phyloP scores from a whole-genome alignment of 2,888 invertebrate genomes.

The Phyto melanocephala region DNA sequence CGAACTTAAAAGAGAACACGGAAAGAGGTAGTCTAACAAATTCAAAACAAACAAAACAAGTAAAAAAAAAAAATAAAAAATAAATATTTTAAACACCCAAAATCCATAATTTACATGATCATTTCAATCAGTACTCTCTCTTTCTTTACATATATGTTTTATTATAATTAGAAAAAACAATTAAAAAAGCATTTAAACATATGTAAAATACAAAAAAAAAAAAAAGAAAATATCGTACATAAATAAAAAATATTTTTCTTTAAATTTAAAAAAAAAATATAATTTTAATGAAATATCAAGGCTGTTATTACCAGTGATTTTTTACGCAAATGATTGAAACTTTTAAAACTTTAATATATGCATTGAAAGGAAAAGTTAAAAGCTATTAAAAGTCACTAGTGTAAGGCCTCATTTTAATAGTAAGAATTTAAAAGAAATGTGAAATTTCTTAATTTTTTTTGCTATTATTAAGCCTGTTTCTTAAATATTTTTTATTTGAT shows the following conservation, averaged over 20 bases:
- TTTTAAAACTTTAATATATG: too few species aligned
- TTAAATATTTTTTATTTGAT: background rate
- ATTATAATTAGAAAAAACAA: slow-evolving; percentile 6
- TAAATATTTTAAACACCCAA: slow-evolving; percentile 44
- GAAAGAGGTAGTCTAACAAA: slow-evolving; percentile 92
- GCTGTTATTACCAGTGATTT: too few species aligned
- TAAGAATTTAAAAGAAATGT: background rate
- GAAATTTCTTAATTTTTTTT: background rate
- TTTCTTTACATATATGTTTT: slow-evolving; percentile 22
- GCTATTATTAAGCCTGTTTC: background rate
- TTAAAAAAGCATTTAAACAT: slow-evolving; percentile 44
- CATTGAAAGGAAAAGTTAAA: background rate
- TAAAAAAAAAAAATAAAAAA: slow-evolving; percentile 62
- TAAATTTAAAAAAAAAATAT: slow-evolving; percentile 5
- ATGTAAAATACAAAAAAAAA: slow-evolving; percentile 48
- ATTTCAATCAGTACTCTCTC: slow-evolving; percentile 37
- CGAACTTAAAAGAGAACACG: slow-evolving; percentile 99
- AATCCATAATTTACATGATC: slow-evolving; percentile 61
- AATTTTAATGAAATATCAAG: background rate
- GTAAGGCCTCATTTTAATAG: background rate
- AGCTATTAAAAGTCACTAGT: background rate
- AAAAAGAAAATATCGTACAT: slow-evolving; percentile 26
- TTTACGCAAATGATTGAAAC: too few species aligned
- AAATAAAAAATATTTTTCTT: slow-evolving; percentile 11
- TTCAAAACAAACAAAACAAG: too few species aligned